Conservation (phyloP, 2,888 invertebrate genomes). For the Saturnia japonica region DNA sequence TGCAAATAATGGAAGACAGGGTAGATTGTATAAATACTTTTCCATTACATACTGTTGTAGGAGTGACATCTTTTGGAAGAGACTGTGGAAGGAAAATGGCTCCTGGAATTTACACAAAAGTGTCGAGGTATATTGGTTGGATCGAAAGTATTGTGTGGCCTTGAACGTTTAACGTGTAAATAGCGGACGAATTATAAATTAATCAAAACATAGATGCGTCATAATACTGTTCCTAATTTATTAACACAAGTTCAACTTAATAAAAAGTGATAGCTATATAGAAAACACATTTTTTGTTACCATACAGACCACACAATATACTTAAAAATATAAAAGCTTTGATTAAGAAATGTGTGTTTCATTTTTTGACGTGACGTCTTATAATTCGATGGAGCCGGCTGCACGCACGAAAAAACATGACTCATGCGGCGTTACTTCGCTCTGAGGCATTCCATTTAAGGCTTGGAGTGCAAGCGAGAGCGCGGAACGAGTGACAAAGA, state of each 20-base stretch:
- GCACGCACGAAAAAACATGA: too few species aligned
- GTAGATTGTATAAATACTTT: slow-evolving; percentile 65
- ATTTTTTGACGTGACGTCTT: too few species aligned
- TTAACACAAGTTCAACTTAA: not conserved
- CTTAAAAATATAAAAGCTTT: not conserved
- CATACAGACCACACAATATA: not conserved
- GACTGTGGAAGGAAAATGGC: slow-evolving; percentile 77
- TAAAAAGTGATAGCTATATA: not conserved
- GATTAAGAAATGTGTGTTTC: not conserved
- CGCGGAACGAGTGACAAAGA: too few species aligned
- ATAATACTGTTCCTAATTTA: not conserved
- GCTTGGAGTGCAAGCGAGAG: too few species aligned
- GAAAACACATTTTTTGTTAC: not conserved
- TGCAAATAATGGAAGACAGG: slow-evolving; percentile 64
- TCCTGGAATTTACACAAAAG: slow-evolving; percentile 78
- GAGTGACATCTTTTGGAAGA: slow-evolving; percentile 79
- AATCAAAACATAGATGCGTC: not conserved
- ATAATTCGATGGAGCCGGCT: too few species aligned
- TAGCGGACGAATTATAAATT: not conserved
- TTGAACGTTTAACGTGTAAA: not conserved
- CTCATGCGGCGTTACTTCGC: too few species aligned
- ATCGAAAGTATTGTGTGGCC: slow-evolving; percentile 79
- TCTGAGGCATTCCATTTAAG: too few species aligned
- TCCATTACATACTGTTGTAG: slow-evolving; percentile 71
- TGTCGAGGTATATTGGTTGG: slow-evolving; percentile 73